Evolutionary conservation across 2,888 invertebrate species (phyloP).

Genomic region (Podotricha telesiphe): DNA sequence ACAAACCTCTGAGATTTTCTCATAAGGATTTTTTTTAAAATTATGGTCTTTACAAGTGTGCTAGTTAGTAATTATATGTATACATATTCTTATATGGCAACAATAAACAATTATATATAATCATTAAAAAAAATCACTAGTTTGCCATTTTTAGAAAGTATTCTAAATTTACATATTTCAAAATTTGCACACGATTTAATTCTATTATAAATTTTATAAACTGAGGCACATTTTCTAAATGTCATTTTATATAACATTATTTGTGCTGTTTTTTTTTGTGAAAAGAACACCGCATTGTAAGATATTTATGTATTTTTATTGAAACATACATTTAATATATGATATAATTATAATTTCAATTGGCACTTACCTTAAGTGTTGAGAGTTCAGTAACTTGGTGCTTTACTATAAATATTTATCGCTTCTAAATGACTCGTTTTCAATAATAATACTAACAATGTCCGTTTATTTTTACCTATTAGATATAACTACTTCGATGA

Average conservation of each 20-base stretch:
- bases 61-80: constrained; percentile 1
- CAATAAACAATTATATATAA: background rate
- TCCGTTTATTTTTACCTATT: constrained; percentile 7
- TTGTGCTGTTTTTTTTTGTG: background rate
- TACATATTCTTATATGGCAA: background rate
- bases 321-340: background rate
- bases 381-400: constrained; percentile 35
- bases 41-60: constrained; percentile 20
- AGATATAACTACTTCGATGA: constrained; percentile 2
- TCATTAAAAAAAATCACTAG: background rate
- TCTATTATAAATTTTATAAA: background rate
- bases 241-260: background rate
- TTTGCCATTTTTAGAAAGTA: background rate
- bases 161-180: background rate
- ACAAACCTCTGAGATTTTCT: constrained; percentile 37
- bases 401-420: constrained; percentile 28
- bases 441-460: constrained; percentile 29
- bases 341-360: background rate
- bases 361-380: constrained; percentile 21
- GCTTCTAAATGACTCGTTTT: constrained; percentile 28
- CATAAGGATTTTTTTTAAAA: constrained; percentile 7
- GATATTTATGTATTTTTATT: background rate
- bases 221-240: background rate
- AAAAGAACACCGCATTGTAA: background rate
- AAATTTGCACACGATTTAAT: background rate